Base-by-base conservation (phyloP, 2,113 vertebrate species). In the Lanius collurio region DNA sequence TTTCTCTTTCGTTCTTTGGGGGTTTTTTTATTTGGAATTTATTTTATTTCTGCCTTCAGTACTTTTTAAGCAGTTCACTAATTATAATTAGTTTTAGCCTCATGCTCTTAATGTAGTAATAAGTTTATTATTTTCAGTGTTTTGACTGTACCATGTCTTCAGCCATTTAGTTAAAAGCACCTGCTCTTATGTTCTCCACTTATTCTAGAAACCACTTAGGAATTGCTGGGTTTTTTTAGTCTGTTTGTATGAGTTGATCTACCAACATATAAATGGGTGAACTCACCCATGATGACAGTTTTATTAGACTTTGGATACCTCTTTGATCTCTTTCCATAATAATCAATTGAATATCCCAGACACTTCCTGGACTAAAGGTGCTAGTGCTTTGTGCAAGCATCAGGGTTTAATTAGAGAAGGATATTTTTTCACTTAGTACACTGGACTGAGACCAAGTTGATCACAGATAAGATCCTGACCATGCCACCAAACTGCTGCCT, bases 31-130 rank as follows among this genome's bases (percentile, higher is more conserved):
- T 22, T 8, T 31, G 18, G 8, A 60, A 53, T 15, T 12, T 15
- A 2, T 52, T 79, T 35, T 49, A 2, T 79, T 89, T 53, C 35
- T 83, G 10, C 39, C 28, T 87, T 26, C 35, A 47, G 15, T 67
- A 55, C 3, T 47, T 68, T 84, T 89, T 41, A 68, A 93, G 19
- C 11, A 42, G 19, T 39, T 75, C 7, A 8, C 8, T 73, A 79
- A 82, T 75, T 69, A 44, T 12, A 41, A 47, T 49, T 1, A 10
- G 3, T 70, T 90, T 86, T 80, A 59, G 56, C 8, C 20, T 90
- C 42, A 15, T 0, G 0, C 4, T 79, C 19, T 60, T 83, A 87
- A 39, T 14, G 1, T n/a, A 64, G 10, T 44, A 63, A 41, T 52
- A 47, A 56, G 3, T 49, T 91, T 30, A 56, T 88, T 62, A 53